Conservation (phyloP, 2,888 invertebrate species). For the Polyommatus iphigenia region DNA sequence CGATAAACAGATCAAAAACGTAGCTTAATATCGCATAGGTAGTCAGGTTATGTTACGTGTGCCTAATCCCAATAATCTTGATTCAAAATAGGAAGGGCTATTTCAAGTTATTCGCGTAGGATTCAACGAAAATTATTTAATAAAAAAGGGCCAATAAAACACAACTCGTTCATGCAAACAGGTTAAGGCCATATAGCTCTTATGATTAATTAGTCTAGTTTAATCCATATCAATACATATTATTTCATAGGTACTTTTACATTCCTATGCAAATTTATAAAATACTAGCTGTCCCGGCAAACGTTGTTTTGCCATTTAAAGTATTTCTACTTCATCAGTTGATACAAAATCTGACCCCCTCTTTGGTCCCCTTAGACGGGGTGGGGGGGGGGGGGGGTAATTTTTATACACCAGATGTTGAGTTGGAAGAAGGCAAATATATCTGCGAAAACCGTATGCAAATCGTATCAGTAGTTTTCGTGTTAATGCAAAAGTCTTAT, state of each 20-base stretch:
- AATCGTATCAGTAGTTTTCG: too few species aligned
- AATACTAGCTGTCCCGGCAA: too few species aligned
- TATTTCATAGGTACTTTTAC: not conserved
- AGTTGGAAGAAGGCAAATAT: too few species aligned
- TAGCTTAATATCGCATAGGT: conserved; percentile 34
- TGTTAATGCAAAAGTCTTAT: too few species aligned
- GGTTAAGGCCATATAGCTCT: conserved; percentile 35
- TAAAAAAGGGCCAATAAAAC: conserved; percentile 38
- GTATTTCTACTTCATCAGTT: too few species aligned
- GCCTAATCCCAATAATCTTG: conserved; percentile 48
- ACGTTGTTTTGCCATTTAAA: too few species aligned
- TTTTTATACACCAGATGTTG: too few species aligned
- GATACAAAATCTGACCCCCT: too few species aligned
- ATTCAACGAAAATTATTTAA: conserved; percentile 39
- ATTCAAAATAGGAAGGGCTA: conserved; percentile 49
- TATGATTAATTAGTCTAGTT: conserved; percentile 15
- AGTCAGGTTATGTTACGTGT: conserved; percentile 39
- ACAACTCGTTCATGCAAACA: conserved; percentile 40
- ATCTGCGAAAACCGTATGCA: too few species aligned
- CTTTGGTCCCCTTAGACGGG: too few species aligned
- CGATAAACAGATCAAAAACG: conserved; percentile 45
- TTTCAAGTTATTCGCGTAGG: conserved; percentile 44
- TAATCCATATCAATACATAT: not conserved
- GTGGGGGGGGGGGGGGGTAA: too few species aligned
- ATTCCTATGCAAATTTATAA: not conserved